Evolutionary conservation across 2,797 vertebrate genomes (phyloP).

Genomic region (Clarias fuscus): DNA sequence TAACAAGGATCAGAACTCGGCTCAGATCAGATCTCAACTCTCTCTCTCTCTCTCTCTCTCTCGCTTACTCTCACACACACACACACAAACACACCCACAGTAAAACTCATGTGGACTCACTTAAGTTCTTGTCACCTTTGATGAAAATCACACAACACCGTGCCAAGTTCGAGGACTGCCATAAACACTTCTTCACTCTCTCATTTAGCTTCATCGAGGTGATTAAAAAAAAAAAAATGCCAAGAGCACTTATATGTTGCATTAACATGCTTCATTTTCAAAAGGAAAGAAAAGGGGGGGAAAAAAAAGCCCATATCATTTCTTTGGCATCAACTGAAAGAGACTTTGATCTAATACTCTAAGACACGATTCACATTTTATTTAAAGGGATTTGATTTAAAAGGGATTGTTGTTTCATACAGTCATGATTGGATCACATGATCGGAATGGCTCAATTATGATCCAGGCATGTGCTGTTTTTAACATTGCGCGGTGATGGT

Average conservation of each 20-base stretch:
- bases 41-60: neutral
- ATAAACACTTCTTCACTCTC: slow-evolving; percentile 64
- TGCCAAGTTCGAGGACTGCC: slow-evolving; percentile 66
- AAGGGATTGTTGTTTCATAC: slow-evolving; percentile 7
- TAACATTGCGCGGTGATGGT: slow-evolving; percentile 9
- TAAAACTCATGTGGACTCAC: slow-evolving; percentile 71
- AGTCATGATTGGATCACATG: slow-evolving; percentile 6
- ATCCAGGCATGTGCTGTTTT: slow-evolving; percentile 25
- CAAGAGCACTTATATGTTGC: slow-evolving; percentile 15
- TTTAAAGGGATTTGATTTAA: neutral
- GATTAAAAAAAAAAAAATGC: slow-evolving; percentile 38
- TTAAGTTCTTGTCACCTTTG: slow-evolving; percentile 80
- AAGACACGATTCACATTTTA: slow-evolving; percentile 29
- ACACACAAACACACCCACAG: slow-evolving; percentile 64
- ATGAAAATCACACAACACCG: slow-evolving; percentile 74
- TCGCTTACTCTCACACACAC: no score
- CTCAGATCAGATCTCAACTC: neutral
- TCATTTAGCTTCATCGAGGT: slow-evolving; percentile 49
- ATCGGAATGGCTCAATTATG: neutral
- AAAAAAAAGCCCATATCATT: slow-evolving; percentile 13
- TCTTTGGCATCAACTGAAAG: slow-evolving; percentile 45
- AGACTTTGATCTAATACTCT: slow-evolving; percentile 25
- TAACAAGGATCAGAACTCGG: slow-evolving; percentile 57
- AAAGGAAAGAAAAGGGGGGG: neutral
- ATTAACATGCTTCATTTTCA: slow-evolving; percentile 9